A percentile compares a stretch with the other conserved stretches of the same genome.
phyloP scores from a whole-genome alignment of 2,797 vertebrate genomes.

The Epinephelus coioides region DNA sequence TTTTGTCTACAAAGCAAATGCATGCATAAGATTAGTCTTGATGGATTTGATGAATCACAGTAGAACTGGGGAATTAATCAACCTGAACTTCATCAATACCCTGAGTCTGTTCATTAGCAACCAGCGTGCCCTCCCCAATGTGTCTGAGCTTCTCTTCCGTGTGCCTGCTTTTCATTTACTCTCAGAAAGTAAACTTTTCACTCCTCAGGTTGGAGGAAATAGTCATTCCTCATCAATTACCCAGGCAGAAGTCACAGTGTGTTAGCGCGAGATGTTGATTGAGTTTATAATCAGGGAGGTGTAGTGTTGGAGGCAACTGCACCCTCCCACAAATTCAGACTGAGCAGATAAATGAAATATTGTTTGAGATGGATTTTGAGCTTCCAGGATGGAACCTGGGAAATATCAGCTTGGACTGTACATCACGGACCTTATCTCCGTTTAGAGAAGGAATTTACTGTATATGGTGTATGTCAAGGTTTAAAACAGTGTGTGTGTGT shows the following conservation, averaged over 20 bases:
- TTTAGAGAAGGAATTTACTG: constrained; percentile 39
- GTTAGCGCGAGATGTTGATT: constrained; percentile 38
- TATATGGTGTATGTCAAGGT: constrained; percentile 34
- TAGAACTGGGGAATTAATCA: constrained; percentile 50
- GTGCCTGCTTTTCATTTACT: constrained; percentile 62
- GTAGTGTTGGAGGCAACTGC: neutral
- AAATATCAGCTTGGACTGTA: constrained; percentile 27
- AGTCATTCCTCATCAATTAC: constrained; percentile 65
- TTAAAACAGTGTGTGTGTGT: neutral
- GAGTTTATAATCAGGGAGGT: constrained; percentile 46
- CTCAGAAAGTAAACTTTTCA: constrained; percentile 51
- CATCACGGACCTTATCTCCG: constrained; percentile 41
- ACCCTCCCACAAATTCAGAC: neutral
- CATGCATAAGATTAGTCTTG: constrained; percentile 42
- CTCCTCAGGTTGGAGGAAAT: constrained; percentile 55
- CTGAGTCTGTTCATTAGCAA: constrained; percentile 51
- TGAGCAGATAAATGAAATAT: constrained; percentile 12
- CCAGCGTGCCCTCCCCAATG: constrained; percentile 16
- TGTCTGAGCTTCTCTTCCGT: neutral
- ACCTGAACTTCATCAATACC: constrained; percentile 42
- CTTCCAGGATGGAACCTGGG: constrained; percentile 25
- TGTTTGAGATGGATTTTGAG: neutral
- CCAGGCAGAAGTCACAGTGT: constrained; percentile 25
- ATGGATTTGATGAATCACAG: constrained; percentile 62
- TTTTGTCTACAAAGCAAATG: constrained; percentile 43